Conservation (phyloP, 2,113 vertebrate genomes). For the Megaleporinus macrocephalus region DNA sequence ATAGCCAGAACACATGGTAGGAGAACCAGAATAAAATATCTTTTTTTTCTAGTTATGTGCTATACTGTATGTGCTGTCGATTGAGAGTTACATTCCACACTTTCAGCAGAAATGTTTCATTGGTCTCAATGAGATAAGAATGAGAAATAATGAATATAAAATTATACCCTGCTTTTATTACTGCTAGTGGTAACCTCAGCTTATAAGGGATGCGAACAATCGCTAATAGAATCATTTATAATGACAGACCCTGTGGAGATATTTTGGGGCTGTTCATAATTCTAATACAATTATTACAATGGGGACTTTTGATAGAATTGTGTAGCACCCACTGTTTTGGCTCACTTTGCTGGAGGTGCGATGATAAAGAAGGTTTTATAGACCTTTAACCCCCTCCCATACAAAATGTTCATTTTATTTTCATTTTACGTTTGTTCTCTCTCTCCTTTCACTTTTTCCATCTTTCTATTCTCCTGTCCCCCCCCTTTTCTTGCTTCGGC, state of each 20-base stretch:
- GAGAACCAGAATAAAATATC: too few relatives aligned
- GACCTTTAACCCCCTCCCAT: background rate
- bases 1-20: too few relatives aligned
- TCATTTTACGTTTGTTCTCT: conserved; percentile 50
- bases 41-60: too few relatives aligned
- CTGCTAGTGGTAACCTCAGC: background rate
- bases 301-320: conserved; percentile 76
- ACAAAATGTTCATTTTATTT: background rate
- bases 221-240: conserved; percentile 26
- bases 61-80: too few relatives aligned
- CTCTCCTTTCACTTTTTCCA: background rate
- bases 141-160: background rate
- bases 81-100: too few relatives aligned
- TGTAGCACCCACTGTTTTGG: conserved; percentile 72
- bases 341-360: conserved; percentile 70
- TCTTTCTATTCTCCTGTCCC: background rate
- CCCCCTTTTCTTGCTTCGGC: background rate
- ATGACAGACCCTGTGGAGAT: conserved; percentile 12
- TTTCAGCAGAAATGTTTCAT: background rate
- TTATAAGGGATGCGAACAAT: conserved; percentile 7
- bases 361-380: conserved; percentile 63
- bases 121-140: background rate
- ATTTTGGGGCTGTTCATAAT: conserved; percentile 19
- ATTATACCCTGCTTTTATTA: background rate
- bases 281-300: conserved; percentile 72